Base-by-base conservation (phyloP, 2,888 invertebrate genomes). In the Pimpla rufipes region DNA sequence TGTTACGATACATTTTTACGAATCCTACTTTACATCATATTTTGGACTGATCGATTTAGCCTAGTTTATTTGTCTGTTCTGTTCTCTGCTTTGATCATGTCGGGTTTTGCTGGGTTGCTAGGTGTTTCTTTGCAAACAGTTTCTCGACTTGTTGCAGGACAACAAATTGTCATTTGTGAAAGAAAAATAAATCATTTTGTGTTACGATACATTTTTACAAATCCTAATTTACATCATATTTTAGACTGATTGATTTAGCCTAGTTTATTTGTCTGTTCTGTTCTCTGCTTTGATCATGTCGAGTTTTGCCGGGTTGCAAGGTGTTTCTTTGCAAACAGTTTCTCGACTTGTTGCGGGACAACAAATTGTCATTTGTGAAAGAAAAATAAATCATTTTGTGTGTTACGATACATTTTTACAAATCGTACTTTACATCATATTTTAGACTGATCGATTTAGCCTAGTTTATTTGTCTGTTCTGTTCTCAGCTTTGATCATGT, bases 231-330 rank as follows among this genome's bases (percentile, higher is more conserved):
- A n/a, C n/a, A n/a, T n/a, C n/a, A n/a, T n/a, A n/a, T n/a, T n/a
- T n/a, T n/a, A n/a, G n/a, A n/a, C n/a, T n/a, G n/a, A n/a, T n/a
- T n/a, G n/a, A n/a, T n/a, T n/a, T n/a, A n/a, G n/a, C n/a, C n/a
- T n/a, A n/a, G n/a, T n/a, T n/a, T n/a, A n/a, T n/a, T n/a, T n/a
- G n/a, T n/a, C 42, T 11, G 23, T 45, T 6, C 45, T 10, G 23
- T 29, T 29, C 29, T 29, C 29, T 5, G 21, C 23, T 42, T 66
- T 66, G 10, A 7, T 66, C 6, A 64, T 70, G 70, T 64, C 64
- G 45, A 13, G 62, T 8, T 62, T 37, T 0, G 13, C 11, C 13
- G 55, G 11, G 2, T 23, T 55, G 21, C 21, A 18, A 21, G 13
- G 5, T 21, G 2, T 50, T 18, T 50, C 0, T 5, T 11, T 55